These are phyloP conservation scores for Aselliscus stoliczkanus DNA, from an alignment of 2,797 vertebrate genomes.

Conservation along the genomic window DNA sequence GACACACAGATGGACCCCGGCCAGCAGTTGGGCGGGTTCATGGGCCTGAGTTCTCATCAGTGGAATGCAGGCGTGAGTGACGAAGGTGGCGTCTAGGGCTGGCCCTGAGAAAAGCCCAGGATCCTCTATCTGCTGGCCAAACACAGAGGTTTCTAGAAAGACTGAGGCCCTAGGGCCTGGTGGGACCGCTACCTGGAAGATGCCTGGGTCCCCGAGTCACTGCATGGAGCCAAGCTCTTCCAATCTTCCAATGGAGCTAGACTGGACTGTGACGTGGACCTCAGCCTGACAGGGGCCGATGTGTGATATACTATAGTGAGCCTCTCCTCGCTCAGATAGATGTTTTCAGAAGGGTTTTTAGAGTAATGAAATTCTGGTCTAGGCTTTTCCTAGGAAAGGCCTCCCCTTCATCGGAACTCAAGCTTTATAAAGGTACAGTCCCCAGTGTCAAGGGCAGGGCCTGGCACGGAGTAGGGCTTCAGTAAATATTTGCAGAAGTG, in stretches of 20 bases:
- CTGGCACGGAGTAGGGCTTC: not conserved
- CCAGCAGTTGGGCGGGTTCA: not conserved
- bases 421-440: not conserved
- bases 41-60: not conserved
- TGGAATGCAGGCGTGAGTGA: not conserved
- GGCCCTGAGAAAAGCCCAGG: not conserved
- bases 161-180: not conserved
- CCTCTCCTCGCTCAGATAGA: not conserved
- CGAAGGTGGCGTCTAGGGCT: not conserved
- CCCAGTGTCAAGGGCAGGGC: not conserved
- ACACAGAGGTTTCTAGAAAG: not conserved
- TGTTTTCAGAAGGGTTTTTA: not conserved
- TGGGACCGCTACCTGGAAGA: not conserved
- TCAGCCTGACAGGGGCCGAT: not conserved
- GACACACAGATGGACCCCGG: not conserved
- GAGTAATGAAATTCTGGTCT: not conserved
- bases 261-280: not conserved
- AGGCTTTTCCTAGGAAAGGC: not conserved
- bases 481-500: not conserved
- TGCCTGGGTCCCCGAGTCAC: not conserved
- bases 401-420: not conserved
- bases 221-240: not conserved
- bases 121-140: not conserved
- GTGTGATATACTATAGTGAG: not conserved
- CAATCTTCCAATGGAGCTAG: fast-evolving